Base-by-base conservation (phyloP, 2,888 invertebrate genomes). In the Xanthia icteritia region DNA sequence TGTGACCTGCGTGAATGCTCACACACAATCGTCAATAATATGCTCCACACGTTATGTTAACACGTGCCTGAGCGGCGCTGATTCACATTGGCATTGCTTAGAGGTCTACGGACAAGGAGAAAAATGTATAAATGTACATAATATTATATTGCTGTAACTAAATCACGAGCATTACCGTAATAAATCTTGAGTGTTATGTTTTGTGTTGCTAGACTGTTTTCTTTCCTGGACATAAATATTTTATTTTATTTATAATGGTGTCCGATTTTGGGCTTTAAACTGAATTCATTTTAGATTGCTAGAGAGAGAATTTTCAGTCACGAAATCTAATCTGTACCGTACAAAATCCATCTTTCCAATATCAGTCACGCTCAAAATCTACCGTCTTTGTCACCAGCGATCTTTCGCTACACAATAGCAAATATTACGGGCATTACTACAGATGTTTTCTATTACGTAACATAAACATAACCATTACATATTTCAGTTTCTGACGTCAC, bases 401-500 rank as follows among this genome's bases (percentile, higher is more conserved):
- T 65, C 74, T 65, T 58, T 54, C 48, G 31, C 58, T 70, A 9
- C 5, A 70, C 58, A 54, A 60, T 45, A 70, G 20, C n/a, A 68
- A 17, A 39, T 13, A 42, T 64, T 39, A 63, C 15, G 39, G 36
- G 31, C 66, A 17, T 63, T 48, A 68, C 45, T 63, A n/a, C 60
- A 56, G 56, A 65, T 27, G n/a, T 63, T 31, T 48, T 68, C 60
- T 36, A 60, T 83, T 79, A 76, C 83, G 73, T 83, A 76, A 76
- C 83, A 81, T 84, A 74, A 87, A 78, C 51, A 70, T 71, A 5
- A 60, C 51, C 15, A 64, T 83, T 79, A 73, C 60, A 56, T 54
- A 72, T 92, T 92, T 51, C 95, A 96, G 96, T 96, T 96, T 89
- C 91, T 96, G 63, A 93, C 93, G 75, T 92, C 96, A 64, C 88